These are phyloP conservation scores for Lytechinus variegatus DNA, from an alignment of 35 echinoderm and acorn worm genomes.

Conservation along the genomic window DNA sequence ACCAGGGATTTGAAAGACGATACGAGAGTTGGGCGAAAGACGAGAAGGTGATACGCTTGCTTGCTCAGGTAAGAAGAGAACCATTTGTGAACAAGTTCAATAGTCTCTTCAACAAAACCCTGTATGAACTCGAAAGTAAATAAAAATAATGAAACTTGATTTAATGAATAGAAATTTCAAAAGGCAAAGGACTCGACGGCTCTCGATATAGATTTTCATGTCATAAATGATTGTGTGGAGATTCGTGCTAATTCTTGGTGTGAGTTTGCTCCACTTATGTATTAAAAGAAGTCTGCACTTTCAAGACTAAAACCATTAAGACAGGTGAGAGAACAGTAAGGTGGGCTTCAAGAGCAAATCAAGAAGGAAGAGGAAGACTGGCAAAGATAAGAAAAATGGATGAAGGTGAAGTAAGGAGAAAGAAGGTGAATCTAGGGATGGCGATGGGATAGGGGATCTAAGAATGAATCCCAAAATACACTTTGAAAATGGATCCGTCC, in stretches of 20 bases:
- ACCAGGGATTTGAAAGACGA: slow-evolving; percentile 50
- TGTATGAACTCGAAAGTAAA: not conserved
- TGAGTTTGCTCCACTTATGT: not conserved
- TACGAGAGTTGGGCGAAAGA: not conserved
- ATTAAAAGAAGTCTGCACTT: not conserved
- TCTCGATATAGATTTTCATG: not conserved
- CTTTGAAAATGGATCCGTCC: not conserved
- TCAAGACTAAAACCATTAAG: not conserved
- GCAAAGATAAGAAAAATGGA: not conserved
- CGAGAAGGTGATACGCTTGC: not conserved
- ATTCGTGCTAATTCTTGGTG: not conserved
- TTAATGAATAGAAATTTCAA: not conserved
- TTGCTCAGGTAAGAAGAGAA: slow-evolving; percentile 28
- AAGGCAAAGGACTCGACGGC: not conserved
- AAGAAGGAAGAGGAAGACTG: not conserved
- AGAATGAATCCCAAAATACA: slow-evolving; percentile 3
- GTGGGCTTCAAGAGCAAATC: not conserved
- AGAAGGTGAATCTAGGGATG: not conserved
- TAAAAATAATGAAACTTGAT: not conserved
- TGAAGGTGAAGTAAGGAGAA: not conserved
- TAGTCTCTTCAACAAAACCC: not conserved
- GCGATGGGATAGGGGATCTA: not conserved
- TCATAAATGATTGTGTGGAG: not conserved
- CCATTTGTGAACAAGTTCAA: not conserved
- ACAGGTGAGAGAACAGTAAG: not conserved